Evolutionary conservation across 2,113 vertebrate species (phyloP).

Genomic region (Carassius auratus): DNA sequence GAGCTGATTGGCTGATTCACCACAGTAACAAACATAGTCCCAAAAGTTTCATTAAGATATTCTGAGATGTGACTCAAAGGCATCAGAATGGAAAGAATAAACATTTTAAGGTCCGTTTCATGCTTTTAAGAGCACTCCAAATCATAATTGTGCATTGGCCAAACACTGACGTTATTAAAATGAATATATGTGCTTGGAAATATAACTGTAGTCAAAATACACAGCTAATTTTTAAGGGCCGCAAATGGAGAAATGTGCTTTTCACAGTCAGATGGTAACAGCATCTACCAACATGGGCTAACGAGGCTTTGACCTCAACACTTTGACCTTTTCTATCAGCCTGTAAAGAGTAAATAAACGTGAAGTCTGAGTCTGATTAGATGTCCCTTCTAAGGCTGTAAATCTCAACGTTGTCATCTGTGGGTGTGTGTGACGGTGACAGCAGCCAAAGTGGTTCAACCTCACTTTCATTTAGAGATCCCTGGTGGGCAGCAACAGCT

Average conservation of each 20-base stretch:
- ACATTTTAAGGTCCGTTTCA: background rate
- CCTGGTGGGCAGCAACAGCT: slow-evolving; percentile 49
- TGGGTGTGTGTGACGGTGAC: background rate
- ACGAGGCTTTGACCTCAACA: background rate
- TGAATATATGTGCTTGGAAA: background rate
- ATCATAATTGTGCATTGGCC: background rate
- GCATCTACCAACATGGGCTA: background rate
- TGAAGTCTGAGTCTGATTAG: background rate
- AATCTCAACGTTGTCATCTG: background rate
- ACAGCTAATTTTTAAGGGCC: background rate
- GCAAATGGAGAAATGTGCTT: background rate
- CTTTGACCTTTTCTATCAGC: background rate
- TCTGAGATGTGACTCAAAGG: background rate
- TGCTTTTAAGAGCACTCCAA: background rate
- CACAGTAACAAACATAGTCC: background rate
- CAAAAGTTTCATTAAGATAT: background rate
- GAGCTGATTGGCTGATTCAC: slow-evolving; percentile 5
- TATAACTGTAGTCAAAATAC: background rate
- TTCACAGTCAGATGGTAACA: background rate
- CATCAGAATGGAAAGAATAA: background rate
- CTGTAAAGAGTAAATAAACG: background rate
- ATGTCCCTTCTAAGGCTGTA: background rate
- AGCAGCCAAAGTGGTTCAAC: background rate
- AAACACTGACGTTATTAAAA: slow-evolving; percentile 6
- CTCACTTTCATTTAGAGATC: slow-evolving; percentile 42